Base-by-base conservation (phyloP, 1,140 invertebrate species). In the Globodera ellingtonae region DNA sequence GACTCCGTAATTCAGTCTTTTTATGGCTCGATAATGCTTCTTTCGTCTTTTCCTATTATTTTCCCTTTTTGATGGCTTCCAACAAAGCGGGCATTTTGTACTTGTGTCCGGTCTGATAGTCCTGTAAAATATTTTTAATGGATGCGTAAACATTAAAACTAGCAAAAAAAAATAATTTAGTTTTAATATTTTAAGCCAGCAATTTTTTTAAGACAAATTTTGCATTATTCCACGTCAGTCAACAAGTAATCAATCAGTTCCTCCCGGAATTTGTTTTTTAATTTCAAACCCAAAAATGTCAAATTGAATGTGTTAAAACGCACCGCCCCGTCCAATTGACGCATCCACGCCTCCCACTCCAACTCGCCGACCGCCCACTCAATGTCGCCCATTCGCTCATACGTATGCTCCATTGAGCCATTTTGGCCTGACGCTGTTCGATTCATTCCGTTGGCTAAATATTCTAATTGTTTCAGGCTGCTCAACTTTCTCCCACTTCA, bases 281-380 rank as follows among this genome's bases (percentile, higher is more conserved):
- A 35, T 35, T 35, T 35, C 35, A 35, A 35, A 35, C 35, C 35
- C 35, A 35, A 35, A 35, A 24, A 59, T 21, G 62, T 71, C 13
- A 62, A 81, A 70, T 46, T 48, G 13, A 56, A 72, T 10, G 67
- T 44, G 15, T 52, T 75, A 50, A 52, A 52, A 91, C 92, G 92
- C 90, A 94, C 94, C 85, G 95, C 95, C 91, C 98, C 98, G 90
- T 99, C 97, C 71, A 99, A 90, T 93, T 96, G 95, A 94, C 95
- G 98, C 81, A 93, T 35, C 35, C 35, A 35, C 35, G 35, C 35
- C 35, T 35, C 35, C 35, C 35, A 35, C 93, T 88, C 92, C 92
- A 46, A 92, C 87, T 21, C 95, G 72, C 96, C 97, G 59, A 95
- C 93, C 93, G 88, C 92, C 92, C 47, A 92, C 87, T 46, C 91